Percentiles rank a stretch among this genome's conserved stretches.
These are phyloP conservation scores for Aix galericulata DNA, from an alignment of 2,113 vertebrate species.

Conservation along the genomic window DNA sequence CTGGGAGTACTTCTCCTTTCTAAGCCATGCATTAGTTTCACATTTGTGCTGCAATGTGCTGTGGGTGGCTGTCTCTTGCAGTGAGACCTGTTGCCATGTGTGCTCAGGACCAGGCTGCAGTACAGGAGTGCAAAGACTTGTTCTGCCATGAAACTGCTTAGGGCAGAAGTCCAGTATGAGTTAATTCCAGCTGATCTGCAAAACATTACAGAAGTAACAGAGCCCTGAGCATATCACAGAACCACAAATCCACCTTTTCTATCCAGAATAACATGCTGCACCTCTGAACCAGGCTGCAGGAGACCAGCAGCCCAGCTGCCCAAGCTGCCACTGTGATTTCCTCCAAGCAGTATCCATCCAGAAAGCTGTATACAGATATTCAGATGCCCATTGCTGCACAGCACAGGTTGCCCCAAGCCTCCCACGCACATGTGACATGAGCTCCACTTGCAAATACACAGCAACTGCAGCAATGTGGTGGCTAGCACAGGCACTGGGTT, in stretches of 20 bases:
- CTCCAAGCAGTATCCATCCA: accelerated
- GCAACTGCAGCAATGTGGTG: accelerated
- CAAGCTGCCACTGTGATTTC: accelerated
- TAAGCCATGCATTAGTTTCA: neutral
- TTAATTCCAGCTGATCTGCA: neutral
- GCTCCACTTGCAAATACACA: accelerated
- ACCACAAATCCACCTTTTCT: neutral
- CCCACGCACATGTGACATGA: accelerated
- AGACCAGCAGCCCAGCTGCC: too few relatives aligned
- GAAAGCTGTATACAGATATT: accelerated
- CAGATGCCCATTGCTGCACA: accelerated
- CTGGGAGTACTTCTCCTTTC: neutral
- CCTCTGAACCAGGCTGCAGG: accelerated
- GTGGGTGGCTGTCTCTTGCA: neutral
- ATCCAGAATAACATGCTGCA: accelerated
- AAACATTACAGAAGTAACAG: neutral
- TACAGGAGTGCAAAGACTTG: accelerated
- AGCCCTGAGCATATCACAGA: accelerated
- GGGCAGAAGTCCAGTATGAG: neutral
- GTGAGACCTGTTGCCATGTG: accelerated
- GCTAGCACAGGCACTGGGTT: accelerated
- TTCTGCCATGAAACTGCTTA: neutral
- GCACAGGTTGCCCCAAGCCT: accelerated
- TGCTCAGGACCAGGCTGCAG: neutral
- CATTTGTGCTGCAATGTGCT: accelerated